Evolutionary conservation across 2,113 vertebrate species (phyloP).

Genomic region (Plecturocebus donacophilus): DNA sequence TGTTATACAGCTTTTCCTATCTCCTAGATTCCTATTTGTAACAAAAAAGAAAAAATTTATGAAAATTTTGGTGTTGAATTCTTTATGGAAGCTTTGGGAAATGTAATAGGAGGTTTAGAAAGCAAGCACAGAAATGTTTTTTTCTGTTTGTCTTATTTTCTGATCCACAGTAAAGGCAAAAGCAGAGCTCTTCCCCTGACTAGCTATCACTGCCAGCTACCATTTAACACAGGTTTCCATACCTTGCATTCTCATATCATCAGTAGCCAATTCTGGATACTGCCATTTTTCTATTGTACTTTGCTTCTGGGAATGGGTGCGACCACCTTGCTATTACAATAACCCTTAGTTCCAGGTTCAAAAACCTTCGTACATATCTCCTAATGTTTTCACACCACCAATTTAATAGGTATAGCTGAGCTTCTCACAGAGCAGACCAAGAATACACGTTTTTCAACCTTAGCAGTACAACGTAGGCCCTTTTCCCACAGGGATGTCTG

Average conservation of each 20-base stretch:
- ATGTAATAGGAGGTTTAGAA: not conserved
- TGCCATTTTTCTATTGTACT: not conserved
- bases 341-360: not conserved
- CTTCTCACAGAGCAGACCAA: not conserved
- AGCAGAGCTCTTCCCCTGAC: not conserved
- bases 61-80: not conserved
- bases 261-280: not conserved
- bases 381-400: not conserved
- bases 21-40: not conserved
- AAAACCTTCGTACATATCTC: not conserved
- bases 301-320: not conserved
- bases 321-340: not conserved
- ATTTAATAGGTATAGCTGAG: not conserved
- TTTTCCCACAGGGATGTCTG: not conserved
- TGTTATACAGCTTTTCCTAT: not conserved
- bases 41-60: not conserved
- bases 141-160: not conserved
- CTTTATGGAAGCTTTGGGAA: not conserved
- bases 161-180: not conserved
- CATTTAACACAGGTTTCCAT: no score
- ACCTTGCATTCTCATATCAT: not conserved
- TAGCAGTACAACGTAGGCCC: not conserved
- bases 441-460: not conserved
- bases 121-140: not conserved
- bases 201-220: rapidly evolving